Percentiles rank a stretch among this genome's conserved stretches.
Evolutionary conservation across 2,888 invertebrate genomes (phyloP).

Genomic region (Drosophila mimica): DNA sequence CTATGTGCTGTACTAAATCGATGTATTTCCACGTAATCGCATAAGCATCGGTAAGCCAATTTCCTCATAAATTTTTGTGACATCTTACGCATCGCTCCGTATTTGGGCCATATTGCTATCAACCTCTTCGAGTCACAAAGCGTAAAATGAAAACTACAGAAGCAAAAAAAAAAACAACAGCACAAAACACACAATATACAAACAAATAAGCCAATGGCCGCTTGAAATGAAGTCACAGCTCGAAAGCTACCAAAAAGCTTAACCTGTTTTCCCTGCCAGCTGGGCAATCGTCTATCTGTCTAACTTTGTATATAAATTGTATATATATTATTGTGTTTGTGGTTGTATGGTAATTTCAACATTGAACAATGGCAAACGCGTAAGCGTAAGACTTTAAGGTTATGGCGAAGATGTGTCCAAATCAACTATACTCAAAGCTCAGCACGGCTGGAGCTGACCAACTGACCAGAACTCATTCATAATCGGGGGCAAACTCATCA

Average conservation of each 20-base stretch:
- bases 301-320: constrained; percentile 12
- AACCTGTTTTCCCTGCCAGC: constrained; percentile 65
- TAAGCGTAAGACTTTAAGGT: constrained; percentile 59
- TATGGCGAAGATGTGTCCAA: constrained; percentile 59
- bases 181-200: constrained; percentile 8
- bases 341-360: constrained; percentile 69
- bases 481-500: constrained; percentile 65
- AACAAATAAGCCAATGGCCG: constrained; percentile 42
- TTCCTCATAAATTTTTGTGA: constrained; percentile 41
- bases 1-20: constrained; percentile 6
- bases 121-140: constrained; percentile 68
- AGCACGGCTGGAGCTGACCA: constrained; percentile 40
- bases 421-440: constrained; percentile 31
- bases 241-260: constrained; percentile 68
- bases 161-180: constrained; percentile 44
- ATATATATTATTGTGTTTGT: constrained; percentile 6
- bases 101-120: constrained; percentile 65
- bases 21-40: constrained; percentile 22
- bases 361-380: constrained; percentile 63
- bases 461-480: constrained; percentile 66
- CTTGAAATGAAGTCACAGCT: constrained; percentile 73
- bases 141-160: constrained; percentile 71
- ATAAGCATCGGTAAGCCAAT: constrained; percentile 38
- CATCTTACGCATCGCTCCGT: constrained; percentile 67
- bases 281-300: constrained; percentile 37